phyloP scores from a whole-genome alignment of 2,797 vertebrate genomes.

The Spondyliosoma cantharus region DNA sequence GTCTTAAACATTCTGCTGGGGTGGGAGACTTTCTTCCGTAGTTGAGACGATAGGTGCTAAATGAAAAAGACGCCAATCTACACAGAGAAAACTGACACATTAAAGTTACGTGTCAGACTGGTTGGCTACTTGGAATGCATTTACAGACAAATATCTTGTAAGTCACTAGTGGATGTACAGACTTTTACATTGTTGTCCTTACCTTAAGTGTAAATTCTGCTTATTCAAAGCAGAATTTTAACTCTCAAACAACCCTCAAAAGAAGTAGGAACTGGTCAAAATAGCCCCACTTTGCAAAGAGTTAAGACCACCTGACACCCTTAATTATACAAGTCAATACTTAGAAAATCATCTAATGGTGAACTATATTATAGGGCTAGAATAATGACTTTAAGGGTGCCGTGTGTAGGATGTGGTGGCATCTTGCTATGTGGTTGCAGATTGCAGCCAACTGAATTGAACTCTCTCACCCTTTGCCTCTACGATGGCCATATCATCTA shows the following conservation, averaged over 20 bases:
- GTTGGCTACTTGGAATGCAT: not conserved
- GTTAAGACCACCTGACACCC: not conserved
- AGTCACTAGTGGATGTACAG: not conserved
- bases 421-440: no score
- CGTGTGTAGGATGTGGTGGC: no score
- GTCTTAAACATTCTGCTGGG: not conserved
- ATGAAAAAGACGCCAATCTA: constrained; percentile 2
- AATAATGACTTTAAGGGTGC: not conserved
- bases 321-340: not conserved
- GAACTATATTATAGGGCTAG: not conserved
- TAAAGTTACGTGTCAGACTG: not conserved
- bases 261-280: not conserved
- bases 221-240: not conserved
- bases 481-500: no score
- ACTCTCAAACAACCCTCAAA: not conserved
- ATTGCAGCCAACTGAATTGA: not conserved
- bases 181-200: not conserved
- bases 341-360: not conserved
- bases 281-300: no score
- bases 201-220: no score
- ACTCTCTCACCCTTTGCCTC: not conserved
- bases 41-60: not conserved
- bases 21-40: not conserved
- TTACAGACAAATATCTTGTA: constrained; percentile 12
- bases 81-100: not conserved